Percentiles rank a stretch among this genome's conserved stretches.
These are phyloP conservation scores for Drosophila watanabei DNA, from an alignment of 1,140 invertebrate genomes.

Conservation along the genomic window DNA sequence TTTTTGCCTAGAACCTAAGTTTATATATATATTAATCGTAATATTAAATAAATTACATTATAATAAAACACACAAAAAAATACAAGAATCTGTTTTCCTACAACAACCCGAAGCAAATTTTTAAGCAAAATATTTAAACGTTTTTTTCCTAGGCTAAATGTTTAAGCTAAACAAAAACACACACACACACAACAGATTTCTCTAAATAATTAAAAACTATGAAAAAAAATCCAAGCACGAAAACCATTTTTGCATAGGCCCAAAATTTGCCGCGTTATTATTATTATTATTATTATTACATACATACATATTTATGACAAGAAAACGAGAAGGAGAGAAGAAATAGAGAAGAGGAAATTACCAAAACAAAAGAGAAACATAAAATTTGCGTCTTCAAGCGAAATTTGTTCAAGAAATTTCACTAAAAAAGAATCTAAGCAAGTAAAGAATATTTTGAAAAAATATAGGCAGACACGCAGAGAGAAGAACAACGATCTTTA, in stretches of 20 bases:
- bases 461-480: constrained; percentile 51
- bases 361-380: constrained; percentile 59
- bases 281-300: constrained; percentile 58
- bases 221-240: constrained; percentile 28
- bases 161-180: constrained; percentile 34
- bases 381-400: constrained; percentile 65
- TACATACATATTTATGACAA: constrained; percentile 40
- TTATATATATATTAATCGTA: constrained; percentile 56
- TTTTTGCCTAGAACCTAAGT: constrained; percentile 73
- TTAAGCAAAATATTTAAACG: constrained; percentile 49
- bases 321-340: constrained; percentile 32
- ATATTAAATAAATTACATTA: constrained; percentile 48
- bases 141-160: constrained; percentile 56
- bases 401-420: constrained; percentile 40
- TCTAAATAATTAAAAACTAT: constrained; percentile 34
- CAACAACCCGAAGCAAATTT: constrained; percentile 29
- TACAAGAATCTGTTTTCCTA: constrained; percentile 45
- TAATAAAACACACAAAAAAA: constrained; percentile 37
- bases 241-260: constrained; percentile 67
- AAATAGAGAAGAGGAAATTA: constrained; percentile 30
- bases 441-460: constrained; percentile 50
- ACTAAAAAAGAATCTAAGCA: constrained; percentile 25
- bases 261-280: constrained; percentile 76
- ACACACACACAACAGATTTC: constrained; percentile 29
- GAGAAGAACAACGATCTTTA: constrained; percentile 30